Evolutionary conservation across 2,888 invertebrate genomes (phyloP).

Genomic region (Belgica antarctica): DNA sequence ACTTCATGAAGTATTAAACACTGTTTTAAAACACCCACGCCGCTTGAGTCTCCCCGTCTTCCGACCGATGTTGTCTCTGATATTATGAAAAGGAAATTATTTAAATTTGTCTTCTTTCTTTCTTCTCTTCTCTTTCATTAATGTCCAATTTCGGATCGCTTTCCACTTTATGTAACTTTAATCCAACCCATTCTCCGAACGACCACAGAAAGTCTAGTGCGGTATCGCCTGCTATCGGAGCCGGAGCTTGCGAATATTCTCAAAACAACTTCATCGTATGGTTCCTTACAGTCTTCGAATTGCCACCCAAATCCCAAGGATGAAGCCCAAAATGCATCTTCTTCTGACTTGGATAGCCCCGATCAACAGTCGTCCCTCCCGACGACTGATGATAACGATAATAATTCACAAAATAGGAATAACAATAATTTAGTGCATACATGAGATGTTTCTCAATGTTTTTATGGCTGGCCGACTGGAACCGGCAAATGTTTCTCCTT

Average conservation of each 20-base stretch:
- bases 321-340: not conserved
- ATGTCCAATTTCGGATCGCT: too few species aligned
- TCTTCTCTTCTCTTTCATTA: not conserved
- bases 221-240: constrained; percentile 38
- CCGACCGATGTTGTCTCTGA: too few species aligned
- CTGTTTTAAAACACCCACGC: too few species aligned
- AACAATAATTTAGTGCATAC: constrained; percentile 33
- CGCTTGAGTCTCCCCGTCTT: too few species aligned
- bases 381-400: constrained; percentile 16
- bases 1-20: too few species aligned
- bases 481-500: not conserved
- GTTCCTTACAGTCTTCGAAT: constrained; percentile 28
- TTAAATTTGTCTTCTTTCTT: not conserved
- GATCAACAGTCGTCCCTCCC: not conserved
- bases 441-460: constrained; percentile 11
- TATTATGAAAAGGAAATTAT: not conserved
- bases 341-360: not conserved
- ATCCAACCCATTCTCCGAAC: not conserved
- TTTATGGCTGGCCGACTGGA: not conserved
- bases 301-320: not conserved
- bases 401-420: constrained; percentile 37
- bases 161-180: too few species aligned
- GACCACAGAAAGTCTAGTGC: constrained; percentile 39
- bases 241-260: constrained; percentile 34
- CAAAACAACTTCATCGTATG: constrained; percentile 36